Percentiles rank a stretch among this genome's conserved stretches.
Evolutionary conservation across 2,888 invertebrate genomes (phyloP).

Genomic region (Dryadula phaetusa): DNA sequence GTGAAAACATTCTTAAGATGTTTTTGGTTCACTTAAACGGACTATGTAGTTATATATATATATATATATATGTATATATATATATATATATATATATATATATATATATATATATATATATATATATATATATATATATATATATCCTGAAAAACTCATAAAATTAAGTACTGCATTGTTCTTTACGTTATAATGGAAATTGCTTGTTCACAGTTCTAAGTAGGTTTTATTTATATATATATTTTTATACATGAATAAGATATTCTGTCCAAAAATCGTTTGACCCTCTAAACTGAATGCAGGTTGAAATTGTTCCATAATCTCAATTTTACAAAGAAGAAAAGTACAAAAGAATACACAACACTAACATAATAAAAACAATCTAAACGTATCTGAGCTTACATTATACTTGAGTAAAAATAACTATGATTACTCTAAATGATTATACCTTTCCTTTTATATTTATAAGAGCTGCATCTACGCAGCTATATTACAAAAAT

Average conservation of each 20-base stretch:
- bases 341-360: no score
- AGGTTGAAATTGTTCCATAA: no score
- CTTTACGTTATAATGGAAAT: neutral
- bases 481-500: slow-evolving; percentile 32
- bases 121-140: neutral
- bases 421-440: neutral
- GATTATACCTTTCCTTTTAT: neutral
- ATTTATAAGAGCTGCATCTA: slow-evolving; percentile 4
- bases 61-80: neutral
- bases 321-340: no score
- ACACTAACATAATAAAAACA: neutral
- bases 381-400: neutral
- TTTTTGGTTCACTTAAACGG: slow-evolving; percentile 9
- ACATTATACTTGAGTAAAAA: neutral
- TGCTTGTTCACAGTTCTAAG: no score
- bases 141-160: neutral
- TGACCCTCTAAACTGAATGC: no score
- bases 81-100: neutral
- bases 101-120: neutral
- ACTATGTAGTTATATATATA: neutral
- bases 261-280: no score
- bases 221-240: no score
- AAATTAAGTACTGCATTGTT: neutral
- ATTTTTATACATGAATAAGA: no score
- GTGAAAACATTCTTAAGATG: slow-evolving; percentile 18